phyloP scores from a whole-genome alignment of 1,140 invertebrate genomes.

The Brachionus calyciflorus region DNA sequence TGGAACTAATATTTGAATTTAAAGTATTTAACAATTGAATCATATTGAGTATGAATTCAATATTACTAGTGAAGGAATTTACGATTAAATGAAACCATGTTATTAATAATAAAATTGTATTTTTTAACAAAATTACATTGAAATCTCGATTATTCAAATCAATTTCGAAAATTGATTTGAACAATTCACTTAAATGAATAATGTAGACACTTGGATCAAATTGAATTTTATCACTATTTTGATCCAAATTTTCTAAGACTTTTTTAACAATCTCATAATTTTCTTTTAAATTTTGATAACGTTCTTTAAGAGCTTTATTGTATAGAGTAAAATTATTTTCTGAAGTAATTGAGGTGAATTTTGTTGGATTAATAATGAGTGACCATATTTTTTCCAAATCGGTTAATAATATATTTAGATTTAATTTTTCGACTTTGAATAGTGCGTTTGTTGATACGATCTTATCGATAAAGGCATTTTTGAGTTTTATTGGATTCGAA shows the following conservation, averaged over 20 bases:
- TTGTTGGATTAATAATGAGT: too few species aligned
- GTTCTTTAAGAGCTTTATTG: too few species aligned
- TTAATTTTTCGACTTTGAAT: background rate
- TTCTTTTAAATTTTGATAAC: too few species aligned
- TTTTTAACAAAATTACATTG: background rate
- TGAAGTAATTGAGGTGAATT: too few species aligned
- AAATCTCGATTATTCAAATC: background rate
- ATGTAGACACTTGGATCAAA: background rate
- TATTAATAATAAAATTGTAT: background rate
- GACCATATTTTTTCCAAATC: background rate
- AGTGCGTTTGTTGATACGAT: background rate
- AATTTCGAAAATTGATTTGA: background rate
- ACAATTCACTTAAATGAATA: background rate
- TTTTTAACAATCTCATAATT: too few species aligned
- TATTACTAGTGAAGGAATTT: background rate
- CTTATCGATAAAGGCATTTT: background rate
- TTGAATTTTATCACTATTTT: background rate
- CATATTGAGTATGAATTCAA: background rate
- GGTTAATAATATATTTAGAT: background rate
- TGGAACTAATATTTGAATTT: background rate
- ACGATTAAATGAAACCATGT: background rate
- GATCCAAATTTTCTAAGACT: too few species aligned
- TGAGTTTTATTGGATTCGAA: background rate
- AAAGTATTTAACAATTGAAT: background rate
- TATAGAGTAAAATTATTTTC: too few species aligned